Base-by-base conservation (phyloP, 2,888 invertebrate species). In the Chromoteleia sp. region DNA sequence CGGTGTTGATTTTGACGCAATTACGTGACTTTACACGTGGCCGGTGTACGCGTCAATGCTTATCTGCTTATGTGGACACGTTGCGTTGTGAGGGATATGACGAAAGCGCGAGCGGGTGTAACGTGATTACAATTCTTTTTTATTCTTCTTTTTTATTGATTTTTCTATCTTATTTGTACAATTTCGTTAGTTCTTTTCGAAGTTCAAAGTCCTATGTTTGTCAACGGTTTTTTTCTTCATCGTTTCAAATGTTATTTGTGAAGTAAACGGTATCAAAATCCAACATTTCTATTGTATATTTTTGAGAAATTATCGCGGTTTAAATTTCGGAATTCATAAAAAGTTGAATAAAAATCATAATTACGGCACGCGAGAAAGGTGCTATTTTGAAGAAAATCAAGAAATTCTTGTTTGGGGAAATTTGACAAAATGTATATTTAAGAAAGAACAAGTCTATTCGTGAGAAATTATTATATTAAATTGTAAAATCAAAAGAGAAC, bases 1-100 rank as follows among this genome's bases (percentile, higher is more conserved):
- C 30, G 17, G 19, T 39, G 59, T 52, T 61, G 71, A 71, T 59
- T 71, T 71, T 71, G 12, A 59, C 33, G 58, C 70, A 58, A 70
- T 70, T 48, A 70, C 45, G 25, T 19, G 36, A 58, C 45, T 33
- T 45, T 56, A 45, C 30, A 56, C 43, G 30, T 41, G 61, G n/a
- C 14, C 45, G 45, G 29, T 25, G 30, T 30, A 54, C 54, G 54
- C 41, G 52, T 30, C 54, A 43, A 68, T 54, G 17, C 36, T 68
- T 68, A 54, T 54, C 54, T 43, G 10, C 36, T n/a, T 25, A 25
- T 48, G 48, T 48, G 12, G n/a, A 25, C 25, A 25, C n/a, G 48
- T 25, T n/a, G 25, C 39, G n/a, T 58, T 39, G 58, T 59, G 17
- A 43, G n/a, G 43, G 43, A 25, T 59, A 43, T 43, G 25, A 59